A percentile compares a stretch with the other conserved stretches of the same genome.
Conservation (phyloP, 2,113 vertebrate genomes). For the Myotis yumanensis region DNA sequence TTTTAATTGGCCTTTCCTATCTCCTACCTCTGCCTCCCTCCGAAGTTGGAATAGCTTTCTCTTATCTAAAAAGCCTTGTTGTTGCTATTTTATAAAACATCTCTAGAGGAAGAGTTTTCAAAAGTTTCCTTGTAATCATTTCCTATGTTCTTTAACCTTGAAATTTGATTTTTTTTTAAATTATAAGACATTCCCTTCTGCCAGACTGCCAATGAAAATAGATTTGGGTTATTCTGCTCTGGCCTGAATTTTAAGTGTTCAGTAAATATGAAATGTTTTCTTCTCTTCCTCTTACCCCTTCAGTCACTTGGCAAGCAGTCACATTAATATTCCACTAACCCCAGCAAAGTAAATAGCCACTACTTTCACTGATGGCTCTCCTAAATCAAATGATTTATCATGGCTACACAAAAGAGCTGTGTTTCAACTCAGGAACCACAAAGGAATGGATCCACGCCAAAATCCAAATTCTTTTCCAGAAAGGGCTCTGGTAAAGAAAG, state of each 20-base stretch:
- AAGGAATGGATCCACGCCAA: constrained; percentile 12
- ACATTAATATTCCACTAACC: constrained; percentile 25
- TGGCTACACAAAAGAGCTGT: background rate
- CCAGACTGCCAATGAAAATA: constrained; percentile 12
- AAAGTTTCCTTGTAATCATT: background rate
- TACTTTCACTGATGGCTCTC: constrained; percentile 16
- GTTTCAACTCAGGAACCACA: constrained; percentile 24
- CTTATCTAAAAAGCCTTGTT: background rate
- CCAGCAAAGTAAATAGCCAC: constrained; percentile 24
- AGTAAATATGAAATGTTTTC: constrained; percentile 34
- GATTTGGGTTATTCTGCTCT: background rate
- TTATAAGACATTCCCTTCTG: constrained; percentile 21
- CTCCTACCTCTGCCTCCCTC: background rate
- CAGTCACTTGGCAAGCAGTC: background rate
- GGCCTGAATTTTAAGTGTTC: constrained; percentile 40
- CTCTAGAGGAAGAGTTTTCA: background rate
- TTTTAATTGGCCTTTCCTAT: background rate
- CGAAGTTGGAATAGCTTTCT: background rate
- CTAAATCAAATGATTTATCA: constrained; percentile 48
- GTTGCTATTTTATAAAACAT: background rate
- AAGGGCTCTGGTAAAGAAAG: background rate
- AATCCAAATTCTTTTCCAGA: constrained; percentile 33
- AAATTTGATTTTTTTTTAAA: background rate
- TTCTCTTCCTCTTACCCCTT: constrained; percentile 19
- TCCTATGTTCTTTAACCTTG: background rate